Conservation (phyloP, 2,888 invertebrate genomes). For the Hedychridium roseum region DNA sequence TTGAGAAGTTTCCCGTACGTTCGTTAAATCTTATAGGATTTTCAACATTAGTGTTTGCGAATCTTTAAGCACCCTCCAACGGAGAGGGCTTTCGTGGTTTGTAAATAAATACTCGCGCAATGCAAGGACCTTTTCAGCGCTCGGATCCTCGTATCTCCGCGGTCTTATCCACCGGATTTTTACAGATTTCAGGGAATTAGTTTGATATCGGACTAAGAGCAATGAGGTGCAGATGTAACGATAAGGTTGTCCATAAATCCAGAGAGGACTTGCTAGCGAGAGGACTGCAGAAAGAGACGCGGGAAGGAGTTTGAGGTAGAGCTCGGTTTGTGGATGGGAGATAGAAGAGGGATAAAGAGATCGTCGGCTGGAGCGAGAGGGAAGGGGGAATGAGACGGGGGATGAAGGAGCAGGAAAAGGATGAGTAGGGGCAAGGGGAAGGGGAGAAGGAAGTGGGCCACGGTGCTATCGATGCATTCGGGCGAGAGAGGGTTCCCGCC, state of each 20-base stretch:
- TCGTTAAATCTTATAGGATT: too few species aligned
- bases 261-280: conserved; percentile 9
- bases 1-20: too few species aligned
- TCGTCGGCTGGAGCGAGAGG: conserved; percentile 5
- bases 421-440: conserved; percentile 13
- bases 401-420: conserved; percentile 12
- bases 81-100: too few species aligned
- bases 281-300: not conserved
- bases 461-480: conserved; percentile 50
- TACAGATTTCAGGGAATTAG: conserved; percentile 37
- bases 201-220: conserved; percentile 38
- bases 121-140: too few species aligned
- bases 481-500: conserved; percentile 38
- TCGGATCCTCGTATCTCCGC: too few species aligned
- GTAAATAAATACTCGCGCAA: too few species aligned
- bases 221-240: conserved; percentile 39
- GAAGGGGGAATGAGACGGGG: conserved; percentile 6
- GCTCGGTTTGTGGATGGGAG: not conserved
- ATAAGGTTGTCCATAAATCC: conserved; percentile 42
- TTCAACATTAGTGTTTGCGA: not conserved
- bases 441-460: conserved; percentile 46
- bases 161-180: conserved; percentile 13
- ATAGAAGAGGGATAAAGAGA: conserved; percentile 11
- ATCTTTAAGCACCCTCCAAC: not conserved
- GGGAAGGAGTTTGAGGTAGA: not conserved